These are phyloP conservation scores for Blastobasis lacticolella DNA, from an alignment of 2,888 invertebrate genomes.

Conservation along the genomic window DNA sequence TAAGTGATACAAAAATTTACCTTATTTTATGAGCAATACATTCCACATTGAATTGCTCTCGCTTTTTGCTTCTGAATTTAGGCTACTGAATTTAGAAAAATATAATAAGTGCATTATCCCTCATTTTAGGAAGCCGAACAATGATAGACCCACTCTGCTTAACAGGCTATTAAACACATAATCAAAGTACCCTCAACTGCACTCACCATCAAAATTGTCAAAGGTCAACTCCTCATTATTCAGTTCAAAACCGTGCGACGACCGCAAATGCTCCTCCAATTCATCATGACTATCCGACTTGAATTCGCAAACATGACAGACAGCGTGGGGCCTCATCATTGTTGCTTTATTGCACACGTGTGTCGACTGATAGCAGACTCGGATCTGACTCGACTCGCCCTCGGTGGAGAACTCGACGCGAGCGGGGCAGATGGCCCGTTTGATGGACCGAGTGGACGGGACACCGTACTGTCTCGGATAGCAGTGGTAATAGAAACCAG, in stretches of 20 bases:
- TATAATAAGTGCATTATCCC: too few relatives aligned
- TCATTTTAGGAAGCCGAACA: too few relatives aligned
- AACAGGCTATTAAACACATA: too few relatives aligned
- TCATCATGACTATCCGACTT: background rate
- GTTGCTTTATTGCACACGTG: background rate
- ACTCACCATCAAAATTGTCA: constrained; percentile 5
- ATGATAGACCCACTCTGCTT: too few relatives aligned
- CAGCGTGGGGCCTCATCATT: background rate
- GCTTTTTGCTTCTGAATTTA: too few relatives aligned
- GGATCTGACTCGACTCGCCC: background rate
- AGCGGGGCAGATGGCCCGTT: background rate
- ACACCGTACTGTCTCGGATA: background rate
- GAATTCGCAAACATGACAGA: background rate
- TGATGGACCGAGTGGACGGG: background rate
- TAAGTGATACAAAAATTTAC: too few relatives aligned
- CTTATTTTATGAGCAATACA: too few relatives aligned
- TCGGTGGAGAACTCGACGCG: background rate
- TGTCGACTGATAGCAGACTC: background rate
- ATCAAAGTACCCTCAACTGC: too few relatives aligned
- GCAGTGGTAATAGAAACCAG: background rate
- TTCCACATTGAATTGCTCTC: too few relatives aligned
- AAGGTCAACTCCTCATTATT: constrained; percentile 4
- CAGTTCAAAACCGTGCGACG: background rate
- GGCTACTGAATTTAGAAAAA: too few relatives aligned
- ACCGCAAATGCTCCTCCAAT: background rate